Evolutionary conservation across 2,888 invertebrate genomes (phyloP).

Genomic region (Didymodactylos carnosus): DNA sequence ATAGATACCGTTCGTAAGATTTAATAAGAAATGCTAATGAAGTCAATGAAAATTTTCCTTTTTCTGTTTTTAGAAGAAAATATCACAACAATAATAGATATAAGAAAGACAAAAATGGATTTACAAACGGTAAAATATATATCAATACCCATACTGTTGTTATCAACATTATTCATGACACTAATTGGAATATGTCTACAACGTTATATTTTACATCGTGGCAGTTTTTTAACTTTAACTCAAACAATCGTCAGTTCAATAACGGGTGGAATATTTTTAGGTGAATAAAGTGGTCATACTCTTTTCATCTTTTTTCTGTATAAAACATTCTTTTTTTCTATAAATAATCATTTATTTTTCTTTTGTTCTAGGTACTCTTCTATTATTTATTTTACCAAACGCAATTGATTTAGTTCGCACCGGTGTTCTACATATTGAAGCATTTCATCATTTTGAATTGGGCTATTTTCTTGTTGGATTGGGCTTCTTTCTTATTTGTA

Average conservation of each 20-base stretch:
- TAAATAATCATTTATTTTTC: background rate
- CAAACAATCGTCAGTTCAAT: background rate
- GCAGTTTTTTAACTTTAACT: background rate
- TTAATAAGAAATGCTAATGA: no score
- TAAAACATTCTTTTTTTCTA: no score
- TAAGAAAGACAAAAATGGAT: background rate
- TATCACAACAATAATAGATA: no score
- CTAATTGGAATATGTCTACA: background rate
- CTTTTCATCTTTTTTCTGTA: background rate
- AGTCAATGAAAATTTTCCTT: no score
- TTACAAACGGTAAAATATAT: background rate
- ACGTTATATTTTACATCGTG: background rate
- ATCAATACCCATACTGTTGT: background rate
- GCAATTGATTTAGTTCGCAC: background rate
- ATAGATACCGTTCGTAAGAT: no score
- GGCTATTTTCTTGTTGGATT: background rate
- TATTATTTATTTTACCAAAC: background rate
- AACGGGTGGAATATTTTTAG: background rate
- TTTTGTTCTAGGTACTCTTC: background rate
- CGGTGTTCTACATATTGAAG: no score
- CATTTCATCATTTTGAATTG: background rate
- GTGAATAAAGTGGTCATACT: background rate
- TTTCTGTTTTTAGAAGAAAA: no score
- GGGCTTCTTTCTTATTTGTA: background rate
- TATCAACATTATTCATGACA: background rate